Evolutionary conservation across 2,113 vertebrate genomes (phyloP).

Genomic region (Syngnathus typhle): DNA sequence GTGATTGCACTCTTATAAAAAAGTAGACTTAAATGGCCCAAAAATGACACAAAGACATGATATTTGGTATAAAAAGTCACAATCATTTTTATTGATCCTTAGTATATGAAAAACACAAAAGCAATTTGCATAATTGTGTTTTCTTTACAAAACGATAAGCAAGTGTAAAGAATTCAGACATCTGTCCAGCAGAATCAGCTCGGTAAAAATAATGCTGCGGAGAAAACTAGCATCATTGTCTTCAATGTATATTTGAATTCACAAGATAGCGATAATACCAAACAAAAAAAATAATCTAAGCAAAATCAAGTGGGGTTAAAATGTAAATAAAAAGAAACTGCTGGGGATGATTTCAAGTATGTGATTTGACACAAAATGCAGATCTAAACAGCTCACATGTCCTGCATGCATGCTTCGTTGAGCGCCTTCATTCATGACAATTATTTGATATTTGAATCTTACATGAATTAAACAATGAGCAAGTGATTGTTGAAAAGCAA

Average conservation of each 20-base stretch:
- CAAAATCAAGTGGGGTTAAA: constrained; percentile 30
- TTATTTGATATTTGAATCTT: constrained; percentile 28
- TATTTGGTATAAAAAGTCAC: constrained; percentile 58
- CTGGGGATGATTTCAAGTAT: constrained; percentile 60
- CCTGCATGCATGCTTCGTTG: constrained; percentile 65
- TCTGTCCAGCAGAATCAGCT: constrained; percentile 89
- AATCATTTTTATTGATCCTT: constrained; percentile 67
- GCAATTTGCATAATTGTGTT: constrained; percentile 49
- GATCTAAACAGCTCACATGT: constrained; percentile 56
- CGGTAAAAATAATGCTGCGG: constrained; percentile 71
- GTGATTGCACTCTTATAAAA: background rate
- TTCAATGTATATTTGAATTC: constrained; percentile 23
- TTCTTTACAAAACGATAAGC: constrained; percentile 41
- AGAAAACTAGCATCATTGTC: constrained; percentile 34
- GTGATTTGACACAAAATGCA: constrained; percentile 55
- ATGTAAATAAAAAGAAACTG: constrained; percentile 23
- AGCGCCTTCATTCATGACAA: constrained; percentile 21
- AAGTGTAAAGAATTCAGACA: constrained; percentile 64
- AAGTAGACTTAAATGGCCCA: background rate
- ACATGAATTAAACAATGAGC: constrained; percentile 11
- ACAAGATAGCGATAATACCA: constrained; percentile 24
- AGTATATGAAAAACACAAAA: constrained; percentile 54
- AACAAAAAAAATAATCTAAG: constrained; percentile 16
- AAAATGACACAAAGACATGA: constrained; percentile 33
- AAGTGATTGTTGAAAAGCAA: constrained; percentile 20